A percentile compares a stretch with the other conserved stretches of the same genome.
phyloP scores from a whole-genome alignment of 2,888 invertebrate genomes.

The Scaptomyza reducta region DNA sequence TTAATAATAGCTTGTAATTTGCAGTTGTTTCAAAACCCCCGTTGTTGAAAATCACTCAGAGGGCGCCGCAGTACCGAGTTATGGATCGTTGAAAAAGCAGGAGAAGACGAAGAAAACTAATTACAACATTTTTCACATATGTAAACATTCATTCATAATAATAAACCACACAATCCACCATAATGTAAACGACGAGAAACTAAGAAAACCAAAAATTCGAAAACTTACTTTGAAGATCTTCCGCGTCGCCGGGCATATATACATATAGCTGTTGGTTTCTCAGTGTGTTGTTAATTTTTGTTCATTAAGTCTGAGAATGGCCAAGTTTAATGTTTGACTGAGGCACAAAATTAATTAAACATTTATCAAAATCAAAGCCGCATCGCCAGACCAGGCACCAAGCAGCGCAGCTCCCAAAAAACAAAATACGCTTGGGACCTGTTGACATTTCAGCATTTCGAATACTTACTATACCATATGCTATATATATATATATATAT shows the following conservation, averaged over 20 bases:
- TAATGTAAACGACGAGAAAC: constrained; percentile 69
- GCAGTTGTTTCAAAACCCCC: constrained; percentile 69
- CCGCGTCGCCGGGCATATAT: constrained; percentile 56
- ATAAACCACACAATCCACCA: constrained; percentile 70
- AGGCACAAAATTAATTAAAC: constrained; percentile 80
- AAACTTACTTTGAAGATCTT: constrained; percentile 77
- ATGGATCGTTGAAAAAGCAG: constrained; percentile 11
- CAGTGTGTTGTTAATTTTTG: constrained; percentile 78
- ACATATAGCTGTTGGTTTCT: constrained; percentile 49
- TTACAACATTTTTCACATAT: constrained; percentile 80
- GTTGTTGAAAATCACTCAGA: constrained; percentile 75
- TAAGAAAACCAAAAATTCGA: constrained; percentile 49
- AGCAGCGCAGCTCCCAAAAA: constrained; percentile 22
- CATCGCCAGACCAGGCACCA: constrained; percentile 44
- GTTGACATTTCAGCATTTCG: constrained; percentile 67
- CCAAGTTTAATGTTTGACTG: constrained; percentile 70
- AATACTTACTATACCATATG: constrained; percentile 6
- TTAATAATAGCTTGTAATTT: constrained; percentile 81
- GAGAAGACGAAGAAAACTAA: constrained; percentile 64
- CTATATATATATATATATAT: neutral
- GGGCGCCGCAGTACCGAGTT: constrained; percentile 34
- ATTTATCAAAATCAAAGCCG: constrained; percentile 80
- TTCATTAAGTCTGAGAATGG: constrained; percentile 81
- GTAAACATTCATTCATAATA: constrained; percentile 80
- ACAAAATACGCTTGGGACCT: constrained; percentile 25